These are phyloP conservation scores for Acrocephalus arundinaceus DNA, from an alignment of 2,113 vertebrate species.

Conservation along the genomic window DNA sequence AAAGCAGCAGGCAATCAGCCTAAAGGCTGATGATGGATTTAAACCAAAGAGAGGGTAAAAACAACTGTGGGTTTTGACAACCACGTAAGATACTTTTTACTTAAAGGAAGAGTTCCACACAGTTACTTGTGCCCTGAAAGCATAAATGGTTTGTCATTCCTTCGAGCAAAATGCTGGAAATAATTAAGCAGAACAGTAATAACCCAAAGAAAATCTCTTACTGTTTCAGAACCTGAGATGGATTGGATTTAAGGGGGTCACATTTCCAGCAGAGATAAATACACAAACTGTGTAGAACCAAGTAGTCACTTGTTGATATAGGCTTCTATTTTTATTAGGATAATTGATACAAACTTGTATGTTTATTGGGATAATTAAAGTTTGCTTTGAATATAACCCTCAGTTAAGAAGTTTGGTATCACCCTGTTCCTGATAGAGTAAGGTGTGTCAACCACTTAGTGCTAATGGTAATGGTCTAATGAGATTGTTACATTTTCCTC, in stretches of 20 bases:
- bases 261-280: not conserved
- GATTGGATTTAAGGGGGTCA: not conserved
- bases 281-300: not conserved
- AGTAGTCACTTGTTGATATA: not conserved
- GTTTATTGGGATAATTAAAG: slow-evolving; percentile 31
- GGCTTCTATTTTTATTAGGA: not conserved
- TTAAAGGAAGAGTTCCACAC: not conserved
- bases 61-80: not conserved
- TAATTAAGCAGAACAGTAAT: not conserved
- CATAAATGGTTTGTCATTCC: not conserved
- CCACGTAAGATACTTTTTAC: not conserved
- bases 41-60: not conserved
- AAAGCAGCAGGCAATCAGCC: not conserved
- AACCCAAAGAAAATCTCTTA: not conserved
- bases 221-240: not conserved
- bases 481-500: not conserved
- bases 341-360: not conserved
- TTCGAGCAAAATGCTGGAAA: not conserved
- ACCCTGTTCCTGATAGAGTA: not conserved
- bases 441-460: not conserved
- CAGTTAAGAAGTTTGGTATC: not conserved
- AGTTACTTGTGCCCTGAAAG: not conserved
- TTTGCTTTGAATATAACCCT: not conserved
- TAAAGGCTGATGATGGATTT: not conserved
- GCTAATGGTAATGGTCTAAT: slow-evolving; percentile 30